Percentiles rank a stretch among this genome's conserved stretches.
These are phyloP conservation scores for Chelonia mydas DNA, from an alignment of 2,797 vertebrate genomes.

Conservation along the genomic window DNA sequence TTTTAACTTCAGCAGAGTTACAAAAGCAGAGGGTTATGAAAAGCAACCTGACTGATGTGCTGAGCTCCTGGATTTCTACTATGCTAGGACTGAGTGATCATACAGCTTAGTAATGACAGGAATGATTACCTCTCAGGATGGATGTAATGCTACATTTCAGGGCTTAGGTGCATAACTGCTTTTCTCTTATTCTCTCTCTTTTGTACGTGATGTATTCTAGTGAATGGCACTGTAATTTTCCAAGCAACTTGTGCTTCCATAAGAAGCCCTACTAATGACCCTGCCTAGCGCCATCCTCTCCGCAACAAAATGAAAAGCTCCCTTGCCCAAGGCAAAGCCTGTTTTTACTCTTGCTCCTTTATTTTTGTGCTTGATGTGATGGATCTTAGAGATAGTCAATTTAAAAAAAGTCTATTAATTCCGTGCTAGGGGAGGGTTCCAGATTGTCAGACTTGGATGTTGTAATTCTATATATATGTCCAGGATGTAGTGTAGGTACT, in stretches of 20 bases:
- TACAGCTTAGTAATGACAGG: conserved; percentile 76
- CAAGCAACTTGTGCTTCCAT: conserved; percentile 66
- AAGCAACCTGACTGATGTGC: conserved; percentile 52
- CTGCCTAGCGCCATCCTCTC: conserved; percentile 69
- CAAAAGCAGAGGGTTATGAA: conserved; percentile 62
- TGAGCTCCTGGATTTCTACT: conserved; percentile 66
- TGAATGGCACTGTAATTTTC: conserved; percentile 75
- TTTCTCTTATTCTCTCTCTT: conserved; percentile 75
- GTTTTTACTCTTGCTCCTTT: conserved; percentile 60
- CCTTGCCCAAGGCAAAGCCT: conserved; percentile 53
- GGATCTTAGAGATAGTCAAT: not conserved
- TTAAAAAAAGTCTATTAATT: conserved; percentile 26
- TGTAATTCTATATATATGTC: not conserved
- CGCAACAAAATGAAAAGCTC: conserved; percentile 60
- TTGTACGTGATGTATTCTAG: conserved; percentile 73
- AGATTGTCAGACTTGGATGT: accelerated
- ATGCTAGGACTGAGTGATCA: conserved; percentile 67
- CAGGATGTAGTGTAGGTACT: not conserved
- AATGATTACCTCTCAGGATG: conserved; percentile 76
- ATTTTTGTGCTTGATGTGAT: conserved; percentile 35
- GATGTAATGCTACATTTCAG: conserved; percentile 77
- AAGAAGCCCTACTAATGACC: conserved; percentile 69
- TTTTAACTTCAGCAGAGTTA: conserved; percentile 47
- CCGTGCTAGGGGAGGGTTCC: not conserved
- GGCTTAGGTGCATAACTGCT: conserved; percentile 76